Conservation (phyloP, 2,113 vertebrate genomes). For the Nothocercus nigrocapillus region DNA sequence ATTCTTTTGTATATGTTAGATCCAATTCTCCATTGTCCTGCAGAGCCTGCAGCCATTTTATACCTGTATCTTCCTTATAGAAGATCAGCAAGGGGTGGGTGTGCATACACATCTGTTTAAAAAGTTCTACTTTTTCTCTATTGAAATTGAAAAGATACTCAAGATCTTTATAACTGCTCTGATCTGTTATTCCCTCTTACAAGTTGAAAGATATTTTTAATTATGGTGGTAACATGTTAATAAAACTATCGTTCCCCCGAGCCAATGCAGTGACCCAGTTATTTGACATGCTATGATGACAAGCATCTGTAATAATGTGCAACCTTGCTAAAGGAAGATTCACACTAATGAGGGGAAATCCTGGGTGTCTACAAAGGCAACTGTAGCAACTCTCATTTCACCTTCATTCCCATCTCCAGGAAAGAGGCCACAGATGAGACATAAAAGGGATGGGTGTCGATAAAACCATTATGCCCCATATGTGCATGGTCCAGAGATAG, state of each 20-base stretch:
- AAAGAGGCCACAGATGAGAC: neutral
- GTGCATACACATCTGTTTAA: neutral
- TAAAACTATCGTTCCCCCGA: neutral
- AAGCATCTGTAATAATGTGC: neutral
- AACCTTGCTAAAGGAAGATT: neutral
- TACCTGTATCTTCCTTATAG: too few species aligned
- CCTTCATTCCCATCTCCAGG: neutral
- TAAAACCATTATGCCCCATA: neutral
- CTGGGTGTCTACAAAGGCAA: neutral
- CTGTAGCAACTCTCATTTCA: neutral
- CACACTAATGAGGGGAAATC: neutral
- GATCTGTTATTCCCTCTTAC: neutral
- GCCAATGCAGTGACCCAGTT: neutral
- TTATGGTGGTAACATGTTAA: conserved; percentile 22
- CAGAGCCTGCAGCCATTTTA: neutral
- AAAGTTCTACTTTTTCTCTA: neutral
- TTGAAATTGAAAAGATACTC: neutral
- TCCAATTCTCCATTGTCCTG: neutral
- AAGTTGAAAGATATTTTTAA: neutral
- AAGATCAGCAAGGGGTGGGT: neutral
- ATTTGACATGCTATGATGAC: neutral
- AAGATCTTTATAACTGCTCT: conserved; percentile 2
- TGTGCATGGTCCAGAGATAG: neutral
- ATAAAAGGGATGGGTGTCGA: neutral
- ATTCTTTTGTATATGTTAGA: neutral